Percentiles rank a stretch among this genome's conserved stretches.
Evolutionary conservation across 2,113 vertebrate species (phyloP).

Genomic region (Phyllostomus hastatus): DNA sequence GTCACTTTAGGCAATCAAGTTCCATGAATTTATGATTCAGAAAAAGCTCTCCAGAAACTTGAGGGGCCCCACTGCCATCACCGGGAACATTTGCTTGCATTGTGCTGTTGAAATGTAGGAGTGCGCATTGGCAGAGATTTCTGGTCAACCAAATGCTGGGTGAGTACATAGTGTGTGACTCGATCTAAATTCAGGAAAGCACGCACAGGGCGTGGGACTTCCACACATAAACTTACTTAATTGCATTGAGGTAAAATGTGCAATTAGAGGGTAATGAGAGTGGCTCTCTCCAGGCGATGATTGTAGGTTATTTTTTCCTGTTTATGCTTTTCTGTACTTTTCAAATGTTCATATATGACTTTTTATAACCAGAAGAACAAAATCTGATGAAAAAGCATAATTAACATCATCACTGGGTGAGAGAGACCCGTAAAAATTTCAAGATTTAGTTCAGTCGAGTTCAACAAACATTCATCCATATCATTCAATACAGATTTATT

Average conservation of each 20-base stretch:
- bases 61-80: background rate
- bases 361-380: constrained; percentile 41
- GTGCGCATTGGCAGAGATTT: constrained; percentile 63
- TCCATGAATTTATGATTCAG: constrained; percentile 33
- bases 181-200: constrained; percentile 66
- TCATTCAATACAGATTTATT: constrained; percentile 4
- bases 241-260: constrained; percentile 55
- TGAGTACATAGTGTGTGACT: constrained; percentile 45
- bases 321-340: constrained; percentile 59
- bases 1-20: background rate
- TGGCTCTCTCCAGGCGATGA: constrained; percentile 38
- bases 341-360: constrained; percentile 24
- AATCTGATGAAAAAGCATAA: constrained; percentile 6
- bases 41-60: constrained; percentile 39
- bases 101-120: constrained; percentile 47
- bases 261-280: constrained; percentile 60
- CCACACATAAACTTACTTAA: constrained; percentile 49
- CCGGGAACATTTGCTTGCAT: constrained; percentile 51
- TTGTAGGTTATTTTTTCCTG: constrained; percentile 59
- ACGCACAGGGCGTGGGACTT: constrained; percentile 42
- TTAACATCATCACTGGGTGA: background rate
- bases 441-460: constrained; percentile 17
- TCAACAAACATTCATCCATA: background rate
- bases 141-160: constrained; percentile 68
- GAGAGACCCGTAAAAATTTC: constrained; percentile 43